Percentiles rank a stretch among this genome's conserved stretches.
phyloP scores from a whole-genome alignment of 2,113 vertebrate genomes.

The Scytalopus superciliaris region DNA sequence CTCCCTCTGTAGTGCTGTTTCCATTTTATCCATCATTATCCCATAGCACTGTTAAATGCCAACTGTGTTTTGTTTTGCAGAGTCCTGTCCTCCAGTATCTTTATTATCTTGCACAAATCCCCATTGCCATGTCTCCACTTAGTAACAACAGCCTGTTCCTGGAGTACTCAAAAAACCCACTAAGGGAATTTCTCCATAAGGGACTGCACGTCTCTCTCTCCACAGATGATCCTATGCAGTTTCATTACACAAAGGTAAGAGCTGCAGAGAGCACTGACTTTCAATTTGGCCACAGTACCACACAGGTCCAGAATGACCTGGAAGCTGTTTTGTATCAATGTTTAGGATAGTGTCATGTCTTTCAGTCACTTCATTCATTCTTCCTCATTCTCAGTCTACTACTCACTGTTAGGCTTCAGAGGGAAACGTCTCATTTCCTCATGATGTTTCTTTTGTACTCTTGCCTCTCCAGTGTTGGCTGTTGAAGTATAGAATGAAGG shows the following conservation, averaged over 20 bases:
- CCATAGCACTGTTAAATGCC: neutral
- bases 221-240: conserved; percentile 97
- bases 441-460: conserved; percentile 65
- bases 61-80: conserved; percentile 75
- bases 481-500: conserved; percentile 62
- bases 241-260: conserved; percentile 97
- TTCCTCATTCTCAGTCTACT: conserved; percentile 1
- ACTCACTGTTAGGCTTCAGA: conserved; percentile 29
- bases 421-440: conserved; percentile 56
- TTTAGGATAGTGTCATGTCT: neutral
- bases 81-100: conserved; percentile 97
- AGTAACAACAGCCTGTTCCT: conserved; percentile 98
- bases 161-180: conserved; percentile 95
- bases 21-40: neutral
- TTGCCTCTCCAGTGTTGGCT: conserved; percentile 59
- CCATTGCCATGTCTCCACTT: conserved; percentile 98
- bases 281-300: neutral
- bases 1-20: neutral
- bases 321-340: neutral
- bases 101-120: conserved; percentile 95
- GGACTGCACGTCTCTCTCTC: conserved; percentile 94
- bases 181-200: conserved; percentile 94
- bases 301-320: neutral
- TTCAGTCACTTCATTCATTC: conserved; percentile 42
- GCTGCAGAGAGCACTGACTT: neutral